Conservation (phyloP, 2,113 vertebrate species). For the Gracilinanus agilis region DNA sequence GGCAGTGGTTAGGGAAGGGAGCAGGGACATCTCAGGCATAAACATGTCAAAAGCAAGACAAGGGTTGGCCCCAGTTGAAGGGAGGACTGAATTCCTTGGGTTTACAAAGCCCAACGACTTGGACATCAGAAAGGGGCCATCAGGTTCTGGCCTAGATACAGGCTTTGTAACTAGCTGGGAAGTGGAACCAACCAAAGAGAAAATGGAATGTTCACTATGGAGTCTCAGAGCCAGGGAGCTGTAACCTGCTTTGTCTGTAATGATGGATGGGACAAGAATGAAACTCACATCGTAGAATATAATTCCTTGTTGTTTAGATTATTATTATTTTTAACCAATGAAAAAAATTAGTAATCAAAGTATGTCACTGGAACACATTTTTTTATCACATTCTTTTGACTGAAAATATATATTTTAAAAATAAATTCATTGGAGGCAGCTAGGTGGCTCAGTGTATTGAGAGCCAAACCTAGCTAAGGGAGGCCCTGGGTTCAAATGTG, state of each 20-base stretch:
- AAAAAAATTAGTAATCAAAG: not conserved
- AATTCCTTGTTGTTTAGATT: not conserved
- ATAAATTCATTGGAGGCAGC: not conserved
- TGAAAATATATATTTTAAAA: not conserved
- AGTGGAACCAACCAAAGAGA: not conserved
- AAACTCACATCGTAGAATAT: not conserved
- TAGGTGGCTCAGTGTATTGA: too few relatives aligned
- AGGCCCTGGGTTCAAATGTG: too few relatives aligned
- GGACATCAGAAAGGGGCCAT: not conserved
- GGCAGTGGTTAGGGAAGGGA: not conserved
- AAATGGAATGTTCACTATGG: not conserved
- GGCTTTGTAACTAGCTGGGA: not conserved
- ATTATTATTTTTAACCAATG: not conserved
- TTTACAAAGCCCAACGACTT: not conserved
- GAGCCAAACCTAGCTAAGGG: too few relatives aligned
- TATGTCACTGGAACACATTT: too few relatives aligned
- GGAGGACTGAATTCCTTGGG: not conserved
- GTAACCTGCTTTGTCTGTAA: not conserved
- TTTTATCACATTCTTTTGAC: not conserved
- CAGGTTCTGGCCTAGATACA: not conserved
- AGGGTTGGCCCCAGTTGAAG: not conserved
- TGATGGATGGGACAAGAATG: not conserved
- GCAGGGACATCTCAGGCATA: not conserved
- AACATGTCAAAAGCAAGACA: not conserved
- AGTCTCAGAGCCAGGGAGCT: not conserved